These are phyloP conservation scores for Thinocorus orbignyianus DNA, from an alignment of 2,113 vertebrate species.

Conservation along the genomic window DNA sequence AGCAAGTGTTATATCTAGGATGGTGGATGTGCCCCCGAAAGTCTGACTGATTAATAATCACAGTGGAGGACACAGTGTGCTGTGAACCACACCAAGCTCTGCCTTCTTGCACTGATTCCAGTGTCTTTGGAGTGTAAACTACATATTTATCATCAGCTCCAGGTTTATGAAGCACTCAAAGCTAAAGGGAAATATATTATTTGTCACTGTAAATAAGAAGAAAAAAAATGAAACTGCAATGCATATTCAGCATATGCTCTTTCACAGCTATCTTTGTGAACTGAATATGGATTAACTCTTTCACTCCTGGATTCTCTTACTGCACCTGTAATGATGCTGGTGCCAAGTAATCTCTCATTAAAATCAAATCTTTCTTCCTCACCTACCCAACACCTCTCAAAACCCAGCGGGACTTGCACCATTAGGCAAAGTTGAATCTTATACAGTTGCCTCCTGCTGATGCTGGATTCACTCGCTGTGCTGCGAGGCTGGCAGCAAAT, in stretches of 20 bases:
- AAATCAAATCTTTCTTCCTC: conserved; percentile 24
- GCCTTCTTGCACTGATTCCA: conserved; percentile 9
- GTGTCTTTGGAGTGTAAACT: conserved; percentile 6
- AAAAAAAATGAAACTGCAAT: background rate
- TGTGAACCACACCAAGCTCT: background rate
- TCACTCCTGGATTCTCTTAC: background rate
- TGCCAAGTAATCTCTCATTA: conserved; percentile 21
- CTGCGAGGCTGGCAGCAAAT: background rate
- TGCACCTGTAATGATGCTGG: background rate
- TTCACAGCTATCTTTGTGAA: background rate
- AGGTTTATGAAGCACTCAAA: conserved; percentile 35
- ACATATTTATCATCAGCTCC: conserved; percentile 12
- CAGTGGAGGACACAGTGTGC: background rate
- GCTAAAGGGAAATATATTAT: conserved; percentile 28
- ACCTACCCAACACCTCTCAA: background rate
- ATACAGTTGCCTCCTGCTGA: background rate
- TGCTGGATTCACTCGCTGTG: background rate
- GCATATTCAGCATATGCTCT: background rate
- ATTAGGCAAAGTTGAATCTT: conserved; percentile 21
- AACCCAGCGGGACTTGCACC: background rate
- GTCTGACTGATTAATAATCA: conserved; percentile 32
- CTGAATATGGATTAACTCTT: conserved; percentile 43
- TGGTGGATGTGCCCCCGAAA: conserved; percentile 10
- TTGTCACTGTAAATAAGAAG: conserved; percentile 33
- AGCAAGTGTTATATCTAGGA: background rate